Evolutionary conservation across 2,113 vertebrate genomes (phyloP).

Genomic region (Menura novaehollandiae): DNA sequence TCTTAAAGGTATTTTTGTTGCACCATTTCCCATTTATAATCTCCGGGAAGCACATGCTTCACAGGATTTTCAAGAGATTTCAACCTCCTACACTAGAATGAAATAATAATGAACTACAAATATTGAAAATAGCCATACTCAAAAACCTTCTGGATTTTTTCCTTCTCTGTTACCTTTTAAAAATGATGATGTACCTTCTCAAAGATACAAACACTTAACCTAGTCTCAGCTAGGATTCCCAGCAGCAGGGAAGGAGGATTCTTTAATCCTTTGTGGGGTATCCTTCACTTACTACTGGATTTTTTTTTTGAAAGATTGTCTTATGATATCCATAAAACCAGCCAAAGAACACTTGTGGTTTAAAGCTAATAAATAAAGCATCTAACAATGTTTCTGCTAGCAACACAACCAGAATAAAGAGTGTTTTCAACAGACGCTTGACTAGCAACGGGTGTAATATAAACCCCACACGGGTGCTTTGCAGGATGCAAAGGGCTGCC

Average conservation of each 20-base stretch:
- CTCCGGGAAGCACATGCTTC: not conserved
- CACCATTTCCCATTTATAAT: not conserved
- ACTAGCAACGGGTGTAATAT: not conserved
- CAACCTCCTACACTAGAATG: not conserved
- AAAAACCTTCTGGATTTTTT: not conserved
- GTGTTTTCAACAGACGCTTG: conserved; percentile 1
- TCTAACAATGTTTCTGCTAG: not conserved
- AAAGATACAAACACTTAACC: not conserved
- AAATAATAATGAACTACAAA: not conserved
- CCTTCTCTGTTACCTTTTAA: not conserved
- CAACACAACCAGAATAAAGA: not conserved
- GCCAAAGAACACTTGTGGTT: conserved; percentile 14
- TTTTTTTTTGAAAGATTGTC: not conserved
- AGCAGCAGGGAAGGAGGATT: not conserved
- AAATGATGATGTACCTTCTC: not conserved
- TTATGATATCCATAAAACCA: conserved; percentile 2
- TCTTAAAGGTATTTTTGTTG: not conserved
- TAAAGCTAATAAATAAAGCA: not conserved
- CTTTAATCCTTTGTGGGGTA: not conserved
- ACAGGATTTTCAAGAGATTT: not conserved
- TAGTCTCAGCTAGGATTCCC: not conserved
- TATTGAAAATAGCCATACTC: not conserved
- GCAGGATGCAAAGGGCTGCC: not conserved
- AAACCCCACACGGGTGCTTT: not conserved
- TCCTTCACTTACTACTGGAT: not conserved